These are phyloP conservation scores for Drosophila trapezifrons DNA, from an alignment of 1,140 invertebrate genomes.

Conservation along the genomic window DNA sequence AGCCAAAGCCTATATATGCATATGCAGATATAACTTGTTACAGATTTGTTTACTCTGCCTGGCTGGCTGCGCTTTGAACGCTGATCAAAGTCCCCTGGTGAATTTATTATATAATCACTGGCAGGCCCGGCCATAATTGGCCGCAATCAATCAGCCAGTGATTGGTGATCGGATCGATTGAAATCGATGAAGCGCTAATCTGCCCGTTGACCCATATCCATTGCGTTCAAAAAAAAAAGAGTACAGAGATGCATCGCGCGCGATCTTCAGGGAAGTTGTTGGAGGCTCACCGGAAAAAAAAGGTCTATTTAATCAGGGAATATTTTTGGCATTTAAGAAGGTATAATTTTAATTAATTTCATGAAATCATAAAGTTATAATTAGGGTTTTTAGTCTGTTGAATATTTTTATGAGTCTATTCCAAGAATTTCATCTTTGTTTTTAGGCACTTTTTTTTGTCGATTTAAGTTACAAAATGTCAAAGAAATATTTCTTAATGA, in stretches of 20 bases:
- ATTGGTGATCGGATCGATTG: slow-evolving; percentile 55
- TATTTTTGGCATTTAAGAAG: neutral
- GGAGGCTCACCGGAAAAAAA: no score
- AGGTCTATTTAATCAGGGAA: no score
- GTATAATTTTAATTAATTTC: no score
- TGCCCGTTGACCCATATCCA: slow-evolving; percentile 67
- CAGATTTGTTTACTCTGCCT: slow-evolving; percentile 60
- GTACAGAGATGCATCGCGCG: neutral
- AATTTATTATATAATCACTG: slow-evolving; percentile 74
- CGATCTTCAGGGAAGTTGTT: no score
- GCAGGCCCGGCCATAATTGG: slow-evolving; percentile 60
- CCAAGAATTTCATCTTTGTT: no score
- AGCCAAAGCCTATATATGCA: slow-evolving; percentile 9
- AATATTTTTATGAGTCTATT: no score
- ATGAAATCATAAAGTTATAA: no score
- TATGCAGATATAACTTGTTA: slow-evolving; percentile 59
- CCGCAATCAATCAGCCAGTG: slow-evolving; percentile 68
- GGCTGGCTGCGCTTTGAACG: slow-evolving; percentile 43
- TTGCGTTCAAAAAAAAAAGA: slow-evolving; percentile 1
- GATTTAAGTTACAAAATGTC: no score
- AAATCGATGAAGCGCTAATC: slow-evolving; percentile 70
- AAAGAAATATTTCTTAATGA: no score
- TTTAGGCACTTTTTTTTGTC: no score
- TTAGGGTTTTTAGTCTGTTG: no score
- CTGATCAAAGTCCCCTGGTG: slow-evolving; percentile 73